These are phyloP conservation scores for Saccopteryx bilineata DNA, from an alignment of 2,113 vertebrate genomes.

Conservation along the genomic window DNA sequence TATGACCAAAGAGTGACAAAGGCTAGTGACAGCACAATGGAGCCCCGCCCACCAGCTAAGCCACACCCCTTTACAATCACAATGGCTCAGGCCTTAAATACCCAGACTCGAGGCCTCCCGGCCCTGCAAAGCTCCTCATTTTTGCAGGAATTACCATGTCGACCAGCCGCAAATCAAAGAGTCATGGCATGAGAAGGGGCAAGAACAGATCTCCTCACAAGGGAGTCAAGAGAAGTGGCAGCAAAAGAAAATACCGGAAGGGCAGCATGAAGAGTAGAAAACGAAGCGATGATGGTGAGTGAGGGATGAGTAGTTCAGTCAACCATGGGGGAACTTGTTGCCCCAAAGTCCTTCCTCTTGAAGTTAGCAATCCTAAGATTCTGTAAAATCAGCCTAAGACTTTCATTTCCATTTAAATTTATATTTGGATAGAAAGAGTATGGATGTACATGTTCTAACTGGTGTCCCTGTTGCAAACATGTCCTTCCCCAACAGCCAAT, in stretches of 20 bases:
- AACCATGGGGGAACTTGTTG: no score
- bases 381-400: conserved; percentile 5
- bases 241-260: conserved; percentile 78
- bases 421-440: background rate
- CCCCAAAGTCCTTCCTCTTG: background rate
- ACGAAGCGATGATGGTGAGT: conserved; percentile 77
- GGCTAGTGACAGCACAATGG: conserved; percentile 65
- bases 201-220: conserved; percentile 80
- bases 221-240: conserved; percentile 78
- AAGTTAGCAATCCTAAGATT: background rate
- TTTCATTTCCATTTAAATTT: background rate
- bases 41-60: background rate
- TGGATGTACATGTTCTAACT: background rate
- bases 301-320: background rate
- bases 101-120: background rate
- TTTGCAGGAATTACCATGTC: conserved; percentile 78
- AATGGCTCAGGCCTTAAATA: conserved; percentile 82
- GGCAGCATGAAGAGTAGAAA: conserved; percentile 71
- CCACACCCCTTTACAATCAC: conserved; percentile 72
- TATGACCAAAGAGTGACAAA: conserved; percentile 43
- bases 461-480: background rate
- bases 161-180: conserved; percentile 76
- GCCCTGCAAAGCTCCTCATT: conserved; percentile 73
- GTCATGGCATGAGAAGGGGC: conserved; percentile 73
- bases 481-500: conserved; percentile 66